These are phyloP conservation scores for Calyptomena viridis DNA, from an alignment of 2,113 vertebrate genomes.

Conservation along the genomic window DNA sequence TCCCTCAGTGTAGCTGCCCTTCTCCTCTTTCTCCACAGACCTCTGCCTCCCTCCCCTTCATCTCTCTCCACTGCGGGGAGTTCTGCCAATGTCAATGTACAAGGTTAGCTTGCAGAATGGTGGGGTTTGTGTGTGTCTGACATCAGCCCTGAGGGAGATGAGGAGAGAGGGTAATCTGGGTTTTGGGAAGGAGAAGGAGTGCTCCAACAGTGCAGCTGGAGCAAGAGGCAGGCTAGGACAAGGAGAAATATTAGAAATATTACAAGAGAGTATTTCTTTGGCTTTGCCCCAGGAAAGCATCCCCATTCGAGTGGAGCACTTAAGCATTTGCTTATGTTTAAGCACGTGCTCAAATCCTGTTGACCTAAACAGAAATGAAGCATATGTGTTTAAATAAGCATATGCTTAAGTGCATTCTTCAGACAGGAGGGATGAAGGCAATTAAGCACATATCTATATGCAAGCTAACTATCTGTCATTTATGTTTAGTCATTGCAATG, in stretches of 20 bases:
- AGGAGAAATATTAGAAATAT: neutral
- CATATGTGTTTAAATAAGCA: constrained; percentile 58
- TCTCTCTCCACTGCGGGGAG: neutral
- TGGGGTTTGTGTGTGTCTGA: neutral
- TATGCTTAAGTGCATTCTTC: constrained; percentile 46
- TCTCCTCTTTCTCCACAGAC: neutral
- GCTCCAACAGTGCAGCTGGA: neutral
- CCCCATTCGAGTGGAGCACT: neutral
- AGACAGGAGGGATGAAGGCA: constrained; percentile 49
- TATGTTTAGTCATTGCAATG: constrained; percentile 26
- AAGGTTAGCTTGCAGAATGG: neutral
- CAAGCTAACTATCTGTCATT: constrained; percentile 59
- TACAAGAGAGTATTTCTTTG: neutral
- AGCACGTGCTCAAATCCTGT: constrained; percentile 26
- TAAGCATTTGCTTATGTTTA: constrained; percentile 48
- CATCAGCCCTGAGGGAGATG: neutral
- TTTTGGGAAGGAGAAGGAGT: neutral
- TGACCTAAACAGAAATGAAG: constrained; percentile 47
- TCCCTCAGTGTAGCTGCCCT: neutral
- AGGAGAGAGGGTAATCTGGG: neutral
- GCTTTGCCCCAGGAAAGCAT: neutral
- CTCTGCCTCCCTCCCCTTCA: neutral
- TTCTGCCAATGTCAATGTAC: neutral
- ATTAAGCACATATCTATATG: constrained; percentile 43
- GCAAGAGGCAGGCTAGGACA: neutral